phyloP scores from a whole-genome alignment of 2,888 invertebrate genomes.

The Nineta flava region DNA sequence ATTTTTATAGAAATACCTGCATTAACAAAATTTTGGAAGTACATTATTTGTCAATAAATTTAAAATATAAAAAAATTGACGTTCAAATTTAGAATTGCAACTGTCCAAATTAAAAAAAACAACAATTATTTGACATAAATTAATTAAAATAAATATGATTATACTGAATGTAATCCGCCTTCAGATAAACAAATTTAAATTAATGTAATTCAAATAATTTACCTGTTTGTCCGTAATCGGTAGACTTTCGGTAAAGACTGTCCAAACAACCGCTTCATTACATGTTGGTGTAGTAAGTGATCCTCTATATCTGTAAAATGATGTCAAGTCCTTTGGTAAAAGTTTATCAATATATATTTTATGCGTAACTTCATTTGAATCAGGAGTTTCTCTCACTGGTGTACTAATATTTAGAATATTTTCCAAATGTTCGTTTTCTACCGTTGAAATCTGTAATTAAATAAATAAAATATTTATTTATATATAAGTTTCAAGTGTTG shows the following conservation, averaged over 20 bases:
- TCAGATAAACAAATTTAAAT: too few species aligned
- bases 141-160: too few species aligned
- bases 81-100: too few species aligned
- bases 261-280: conserved; percentile 59
- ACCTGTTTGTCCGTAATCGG: conserved; percentile 35
- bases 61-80: too few species aligned
- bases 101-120: too few species aligned
- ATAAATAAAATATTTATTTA: conserved; percentile 1
- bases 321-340: conserved; percentile 34
- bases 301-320: conserved; percentile 50
- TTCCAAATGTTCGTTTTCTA: not conserved
- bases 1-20: too few species aligned
- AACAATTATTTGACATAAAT: too few species aligned
- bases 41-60: too few species aligned
- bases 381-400: conserved; percentile 14
- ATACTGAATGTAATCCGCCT: too few species aligned
- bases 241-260: conserved; percentile 38
- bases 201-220: conserved; percentile 3
- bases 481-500: not conserved
- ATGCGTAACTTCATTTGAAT: conserved; percentile 8
- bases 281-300: conserved; percentile 63
- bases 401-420: conserved; percentile 12
- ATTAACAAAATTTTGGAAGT: too few species aligned
- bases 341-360: conserved; percentile 19
- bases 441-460: not conserved